These are phyloP conservation scores for Ciconia stormi DNA, from an alignment of 2,113 vertebrate species.

Conservation along the genomic window DNA sequence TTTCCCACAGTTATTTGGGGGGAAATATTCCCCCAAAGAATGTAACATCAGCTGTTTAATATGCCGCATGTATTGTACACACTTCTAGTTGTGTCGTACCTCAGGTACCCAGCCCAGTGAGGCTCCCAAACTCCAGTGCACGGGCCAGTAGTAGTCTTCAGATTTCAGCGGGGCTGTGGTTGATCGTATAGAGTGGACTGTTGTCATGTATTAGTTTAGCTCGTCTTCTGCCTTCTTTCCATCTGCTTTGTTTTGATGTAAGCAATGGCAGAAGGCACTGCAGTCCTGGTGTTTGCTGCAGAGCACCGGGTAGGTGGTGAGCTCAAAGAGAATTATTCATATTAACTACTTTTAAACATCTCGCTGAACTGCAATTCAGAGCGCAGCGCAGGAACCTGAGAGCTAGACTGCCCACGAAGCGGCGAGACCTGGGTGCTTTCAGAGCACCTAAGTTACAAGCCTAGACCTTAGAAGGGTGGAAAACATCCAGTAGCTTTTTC, in stretches of 20 bases:
- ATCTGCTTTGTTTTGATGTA: not conserved
- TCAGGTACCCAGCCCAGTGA: not conserved
- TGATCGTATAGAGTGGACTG: not conserved
- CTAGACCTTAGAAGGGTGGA: not conserved
- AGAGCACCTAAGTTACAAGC: not conserved
- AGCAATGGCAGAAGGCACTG: not conserved
- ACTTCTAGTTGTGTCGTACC: not conserved
- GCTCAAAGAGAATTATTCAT: not conserved
- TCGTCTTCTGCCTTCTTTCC: not conserved
- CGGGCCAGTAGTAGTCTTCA: not conserved
- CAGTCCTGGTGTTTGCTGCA: not conserved
- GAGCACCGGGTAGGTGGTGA: conserved; percentile 12
- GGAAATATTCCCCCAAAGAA: conserved; percentile 64
- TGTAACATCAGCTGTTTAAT: conserved; percentile 58
- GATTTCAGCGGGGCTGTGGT: not conserved
- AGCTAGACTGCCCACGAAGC: not conserved
- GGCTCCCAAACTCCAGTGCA: not conserved
- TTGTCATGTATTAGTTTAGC: not conserved
- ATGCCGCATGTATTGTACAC: not conserved
- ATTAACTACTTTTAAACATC: not conserved
- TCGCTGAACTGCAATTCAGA: not conserved
- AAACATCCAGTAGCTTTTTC: not conserved
- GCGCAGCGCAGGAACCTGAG: not conserved
- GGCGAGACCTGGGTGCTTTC: not conserved
- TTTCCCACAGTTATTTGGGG: conserved; percentile 76